Evolutionary conservation across 30 jellyfish, hydroid and myxozoan genomes (phyloP), one percentile per base, ranked within the genome.

Genomic region (Chrysaora quinquecirrha): DNA sequence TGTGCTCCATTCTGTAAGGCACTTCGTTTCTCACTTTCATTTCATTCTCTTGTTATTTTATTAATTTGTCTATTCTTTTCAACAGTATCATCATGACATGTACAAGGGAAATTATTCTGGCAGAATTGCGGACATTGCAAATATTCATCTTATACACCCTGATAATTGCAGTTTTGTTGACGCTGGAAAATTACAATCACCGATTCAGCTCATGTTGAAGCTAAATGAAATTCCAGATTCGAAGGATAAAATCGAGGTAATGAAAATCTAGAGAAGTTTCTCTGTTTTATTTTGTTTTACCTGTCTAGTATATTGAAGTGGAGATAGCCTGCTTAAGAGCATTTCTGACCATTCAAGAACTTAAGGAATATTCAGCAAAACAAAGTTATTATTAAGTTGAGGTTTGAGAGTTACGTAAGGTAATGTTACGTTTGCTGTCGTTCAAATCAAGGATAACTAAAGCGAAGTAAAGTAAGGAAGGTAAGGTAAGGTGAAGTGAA

Each of bases 191-290:
- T 27, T 82, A 58, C 20, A 82, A 12, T 16, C 79, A 3, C 62
- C 80, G 29, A 22, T 82, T 73, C 73, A 52, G 70, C 73, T 35
- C 63, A 22, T 28, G 29, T 11, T 82, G 80, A 21, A n/a, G 64
- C 75, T 82, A 62, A 82, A 70, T 11, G 92, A 82, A 35, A 64
- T 82, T 0, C 92, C 92, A 23, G 92, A 69, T 35, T 3, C 85
- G 35, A 82, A 82, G 16, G 80, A 82, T 31, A 67, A 48, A 0
- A 71, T 82, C 0, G 80, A 82, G 85, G 92, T 82, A 82, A 52
- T 20, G 19, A 3, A 52, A 52, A 52, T 25, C 16, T 16, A 9
- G 12, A 6, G 9, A 9, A 43, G 58, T 16, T 43, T 9, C 58
- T 16, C 58, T 43, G 58, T 43, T 43, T 43, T 9, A 43, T 6